Evolutionary conservation across 2,888 invertebrate genomes (phyloP), one percentile per base, ranked within the genome.

Genomic region (Leptura quadrifasciata): DNA sequence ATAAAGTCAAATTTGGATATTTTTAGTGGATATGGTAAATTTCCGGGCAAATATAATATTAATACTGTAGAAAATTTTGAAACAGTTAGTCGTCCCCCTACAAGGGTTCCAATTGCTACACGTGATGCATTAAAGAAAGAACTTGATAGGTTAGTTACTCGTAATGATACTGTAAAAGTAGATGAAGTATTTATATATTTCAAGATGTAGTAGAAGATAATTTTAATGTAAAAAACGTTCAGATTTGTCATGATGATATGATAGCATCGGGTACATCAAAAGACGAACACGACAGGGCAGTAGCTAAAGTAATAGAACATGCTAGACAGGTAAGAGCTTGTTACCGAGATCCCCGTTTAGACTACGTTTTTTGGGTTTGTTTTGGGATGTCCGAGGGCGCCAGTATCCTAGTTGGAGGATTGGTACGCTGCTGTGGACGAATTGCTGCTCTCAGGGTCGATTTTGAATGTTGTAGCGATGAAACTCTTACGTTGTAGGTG

Each of bases 221-320:
- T 76, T 79, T 81, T 72, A 72, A 75, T 63, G 71, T 80, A 8
- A 21, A 72, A 57, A 80, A 78, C 72, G 76, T 80, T 47, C 12
- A 54, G 60, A 68, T 78, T 21, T 78, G 75, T 64, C 76, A 76
- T 73, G 78, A 79, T 69, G 81, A 79, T 57, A 78, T 80, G 71
- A 76, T 80, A 47, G 24, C 5, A 12, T 18, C 71, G n/a, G 78
- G 75, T 35, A 20, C 12, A 17, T 73, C 61, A 15, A 70, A 80
- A 67, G 21, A 15, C 0, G 54, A 54, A 17, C 54, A 54, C n/a
- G 54, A 54, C 18, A 54, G 12, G 8, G 54, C 54, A 57, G 71
- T 81, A 54, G 24, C 8, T 54, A 60, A 75, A 60, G 58, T 80
- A 24, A 39, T 77, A 27, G 24, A 79, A 27, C 67, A 70, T 27